Evolutionary conservation across 1,140 invertebrate genomes (phyloP).

Genomic region (Trichonephila clavipes): DNA sequence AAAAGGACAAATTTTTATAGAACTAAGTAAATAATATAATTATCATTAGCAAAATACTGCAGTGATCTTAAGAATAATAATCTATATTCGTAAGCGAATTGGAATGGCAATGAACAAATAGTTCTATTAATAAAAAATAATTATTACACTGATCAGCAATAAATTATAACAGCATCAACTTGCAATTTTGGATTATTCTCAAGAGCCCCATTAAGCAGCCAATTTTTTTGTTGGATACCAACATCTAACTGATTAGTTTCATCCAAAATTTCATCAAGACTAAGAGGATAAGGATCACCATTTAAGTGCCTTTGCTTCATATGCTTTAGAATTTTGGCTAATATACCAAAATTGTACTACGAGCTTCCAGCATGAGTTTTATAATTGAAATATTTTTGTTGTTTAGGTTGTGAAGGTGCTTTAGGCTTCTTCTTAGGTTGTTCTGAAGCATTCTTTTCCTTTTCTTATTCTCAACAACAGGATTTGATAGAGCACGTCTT

Average conservation of each 20-base stretch:
- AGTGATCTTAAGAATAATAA: no score
- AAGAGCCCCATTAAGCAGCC: conserved; percentile 82
- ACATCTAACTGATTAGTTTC: conserved; percentile 99
- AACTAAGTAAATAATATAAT: no score
- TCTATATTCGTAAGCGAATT: no score
- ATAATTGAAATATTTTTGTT: conserved; percentile 84
- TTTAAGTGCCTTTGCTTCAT: conserved; percentile 95
- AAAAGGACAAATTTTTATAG: no score
- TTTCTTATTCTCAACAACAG: conserved; percentile 91
- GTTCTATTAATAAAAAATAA: no score
- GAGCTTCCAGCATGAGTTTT: conserved; percentile 93
- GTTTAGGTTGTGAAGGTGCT: conserved; percentile 52
- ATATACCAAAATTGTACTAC: conserved; percentile 94
- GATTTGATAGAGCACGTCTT: conserved; percentile 91
- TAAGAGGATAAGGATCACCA: conserved; percentile 94
- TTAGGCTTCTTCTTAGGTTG: conserved; percentile 76
- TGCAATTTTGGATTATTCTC: no score
- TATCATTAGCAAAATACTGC: no score
- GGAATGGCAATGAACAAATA: no score
- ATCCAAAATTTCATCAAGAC: conserved; percentile 97
- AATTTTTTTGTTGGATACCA: conserved; percentile 85
- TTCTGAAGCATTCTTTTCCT: conserved; percentile 81
- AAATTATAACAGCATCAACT: no score
- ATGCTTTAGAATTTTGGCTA: conserved; percentile 98
- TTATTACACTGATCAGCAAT: no score